These are phyloP conservation scores for Trichomalopsis sarcophagae DNA, from an alignment of 1,140 invertebrate genomes.

Conservation along the genomic window DNA sequence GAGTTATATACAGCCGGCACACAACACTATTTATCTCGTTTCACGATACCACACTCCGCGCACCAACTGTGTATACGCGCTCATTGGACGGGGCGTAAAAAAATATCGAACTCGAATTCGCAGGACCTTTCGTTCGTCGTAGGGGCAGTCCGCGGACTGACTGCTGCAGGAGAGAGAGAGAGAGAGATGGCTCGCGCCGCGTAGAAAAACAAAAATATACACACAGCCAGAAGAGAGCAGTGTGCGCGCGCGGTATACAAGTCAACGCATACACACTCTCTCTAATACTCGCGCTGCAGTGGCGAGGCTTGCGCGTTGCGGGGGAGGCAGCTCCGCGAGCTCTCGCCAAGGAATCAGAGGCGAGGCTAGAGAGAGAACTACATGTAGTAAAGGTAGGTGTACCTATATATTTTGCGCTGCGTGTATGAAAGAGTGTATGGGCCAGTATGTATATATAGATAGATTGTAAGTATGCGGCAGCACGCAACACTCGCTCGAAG, in stretches of 20 bases:
- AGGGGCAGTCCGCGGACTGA: not conserved
- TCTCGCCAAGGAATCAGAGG: too few relatives aligned
- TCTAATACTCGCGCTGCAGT: not conserved
- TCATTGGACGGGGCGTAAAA: not conserved
- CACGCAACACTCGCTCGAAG: constrained; percentile 46
- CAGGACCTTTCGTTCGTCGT: not conserved
- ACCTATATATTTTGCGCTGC: not conserved
- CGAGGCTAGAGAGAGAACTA: not conserved
- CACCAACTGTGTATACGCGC: not conserved
- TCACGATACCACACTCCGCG: not conserved
- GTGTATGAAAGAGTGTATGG: not conserved
- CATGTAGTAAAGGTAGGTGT: not conserved
- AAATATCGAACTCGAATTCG: not conserved
- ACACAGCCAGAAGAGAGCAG: not conserved
- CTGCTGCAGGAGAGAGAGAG: not conserved
- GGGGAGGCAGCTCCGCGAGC: not conserved
- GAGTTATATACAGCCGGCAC: not conserved
- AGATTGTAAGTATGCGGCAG: not conserved
- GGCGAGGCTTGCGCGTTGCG: not conserved
- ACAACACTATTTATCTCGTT: not conserved
- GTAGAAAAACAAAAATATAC: constrained; percentile 1
- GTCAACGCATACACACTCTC: too few relatives aligned
- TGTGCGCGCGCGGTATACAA: not conserved
- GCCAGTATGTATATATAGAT: not conserved
- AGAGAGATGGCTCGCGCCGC: not conserved